Percentiles rank a stretch among this genome's conserved stretches.
phyloP scores from a whole-genome alignment of 2,888 invertebrate genomes.

The Melanargia galathea region DNA sequence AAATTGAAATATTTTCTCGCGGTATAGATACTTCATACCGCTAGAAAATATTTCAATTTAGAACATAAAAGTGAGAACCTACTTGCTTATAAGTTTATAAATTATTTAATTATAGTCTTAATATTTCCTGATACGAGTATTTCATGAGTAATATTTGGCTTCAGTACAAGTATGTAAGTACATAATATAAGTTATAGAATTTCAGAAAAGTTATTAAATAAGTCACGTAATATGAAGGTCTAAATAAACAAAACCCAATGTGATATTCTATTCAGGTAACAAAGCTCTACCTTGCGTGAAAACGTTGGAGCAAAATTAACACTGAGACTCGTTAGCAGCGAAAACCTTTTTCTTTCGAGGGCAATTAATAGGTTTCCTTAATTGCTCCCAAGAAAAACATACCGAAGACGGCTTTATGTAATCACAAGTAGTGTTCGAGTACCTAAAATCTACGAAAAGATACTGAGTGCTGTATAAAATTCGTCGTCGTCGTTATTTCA shows the following conservation, averaged over 20 bases:
- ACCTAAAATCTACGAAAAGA: neutral
- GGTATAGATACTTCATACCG: no score
- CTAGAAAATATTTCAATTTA: no score
- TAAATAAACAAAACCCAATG: neutral
- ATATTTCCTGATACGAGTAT: no score
- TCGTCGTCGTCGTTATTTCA: no score
- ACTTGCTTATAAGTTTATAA: no score
- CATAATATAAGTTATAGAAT: neutral
- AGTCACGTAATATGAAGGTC: neutral
- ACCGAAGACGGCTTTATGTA: neutral
- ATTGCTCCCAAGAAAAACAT: conserved; percentile 7
- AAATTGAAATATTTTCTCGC: no score
- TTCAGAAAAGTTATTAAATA: neutral
- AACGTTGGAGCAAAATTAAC: conserved; percentile 18
- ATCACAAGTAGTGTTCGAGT: neutral
- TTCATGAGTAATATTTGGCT: no score
- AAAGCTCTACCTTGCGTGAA: conserved; percentile 15
- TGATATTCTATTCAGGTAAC: conserved; percentile 10
- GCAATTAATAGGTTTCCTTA: conserved; percentile 16
- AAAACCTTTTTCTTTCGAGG: conserved; percentile 16
- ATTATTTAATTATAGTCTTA: no score
- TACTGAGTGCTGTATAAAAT: no score
- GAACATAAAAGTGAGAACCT: no score
- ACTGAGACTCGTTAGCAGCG: conserved; percentile 7
- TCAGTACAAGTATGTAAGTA: no score